Evolutionary conservation across 2,113 vertebrate genomes (phyloP).

Genomic region (Cygnus buccinator): DNA sequence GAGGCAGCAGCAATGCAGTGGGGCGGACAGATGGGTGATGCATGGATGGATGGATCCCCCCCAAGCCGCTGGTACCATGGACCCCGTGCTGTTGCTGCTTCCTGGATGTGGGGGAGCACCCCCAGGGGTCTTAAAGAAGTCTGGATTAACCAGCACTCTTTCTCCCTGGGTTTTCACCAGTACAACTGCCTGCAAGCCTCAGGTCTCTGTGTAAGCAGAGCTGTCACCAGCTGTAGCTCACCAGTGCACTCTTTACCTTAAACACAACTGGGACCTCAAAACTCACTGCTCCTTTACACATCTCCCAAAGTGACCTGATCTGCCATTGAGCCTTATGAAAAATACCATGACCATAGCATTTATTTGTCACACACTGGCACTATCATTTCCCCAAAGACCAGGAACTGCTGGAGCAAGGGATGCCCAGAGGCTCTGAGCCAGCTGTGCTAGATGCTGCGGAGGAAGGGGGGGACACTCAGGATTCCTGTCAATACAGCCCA

Average conservation of each 20-base stretch:
- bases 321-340: background rate
- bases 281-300: background rate
- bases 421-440: background rate
- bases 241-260: no score
- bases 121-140: background rate
- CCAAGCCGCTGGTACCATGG: background rate
- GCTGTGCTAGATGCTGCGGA: background rate
- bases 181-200: background rate
- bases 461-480: background rate
- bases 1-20: no score
- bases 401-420: background rate
- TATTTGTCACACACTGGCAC: background rate
- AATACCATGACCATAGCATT: background rate
- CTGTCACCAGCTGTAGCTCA: background rate
- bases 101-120: background rate
- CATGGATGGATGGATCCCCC: background rate
- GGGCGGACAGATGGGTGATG: background rate
- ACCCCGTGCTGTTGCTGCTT: background rate
- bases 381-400: background rate
- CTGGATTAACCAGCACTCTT: background rate
- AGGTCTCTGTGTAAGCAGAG: background rate
- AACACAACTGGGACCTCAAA: background rate
- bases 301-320: background rate
- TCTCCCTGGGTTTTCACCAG: background rate
- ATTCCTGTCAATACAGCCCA: background rate